Conservation (phyloP, 2,113 vertebrate species). For the Axis porcinus region DNA sequence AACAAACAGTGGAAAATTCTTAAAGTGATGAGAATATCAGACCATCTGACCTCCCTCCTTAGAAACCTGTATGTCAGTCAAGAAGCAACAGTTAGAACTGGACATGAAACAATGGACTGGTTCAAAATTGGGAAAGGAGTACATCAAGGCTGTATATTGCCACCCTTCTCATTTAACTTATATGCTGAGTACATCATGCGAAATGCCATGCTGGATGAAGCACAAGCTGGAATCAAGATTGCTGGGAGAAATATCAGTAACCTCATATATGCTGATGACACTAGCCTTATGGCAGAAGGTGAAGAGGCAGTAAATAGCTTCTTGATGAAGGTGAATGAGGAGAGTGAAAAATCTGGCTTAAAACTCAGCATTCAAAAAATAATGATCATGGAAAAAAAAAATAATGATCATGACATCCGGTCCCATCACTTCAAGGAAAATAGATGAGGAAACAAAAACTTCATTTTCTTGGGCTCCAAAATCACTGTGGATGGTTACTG, state of each 20-base stretch:
- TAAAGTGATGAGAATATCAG: neutral
- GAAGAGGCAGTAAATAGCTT: neutral
- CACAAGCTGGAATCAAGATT: neutral
- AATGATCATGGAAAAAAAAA: neutral
- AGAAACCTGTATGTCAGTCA: neutral
- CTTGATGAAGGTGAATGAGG: neutral
- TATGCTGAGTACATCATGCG: neutral
- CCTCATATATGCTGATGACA: neutral
- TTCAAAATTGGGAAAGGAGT: neutral
- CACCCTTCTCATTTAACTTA: neutral
- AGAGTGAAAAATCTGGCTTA: neutral
- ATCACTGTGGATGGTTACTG: neutral
- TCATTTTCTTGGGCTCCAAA: neutral
- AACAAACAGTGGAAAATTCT: neutral
- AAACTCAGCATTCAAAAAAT: neutral
- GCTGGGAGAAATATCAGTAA: neutral
- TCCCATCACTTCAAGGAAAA: neutral
- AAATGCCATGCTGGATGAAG: neutral
- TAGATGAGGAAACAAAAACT: neutral
- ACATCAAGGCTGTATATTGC: neutral
- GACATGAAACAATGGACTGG: neutral
- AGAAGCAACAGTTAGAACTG: neutral
- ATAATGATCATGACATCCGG: neutral
- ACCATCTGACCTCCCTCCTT: neutral
- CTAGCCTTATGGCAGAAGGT: neutral